Base-by-base conservation (phyloP, 2,797 vertebrate genomes). In the Luscinia luscinia region DNA sequence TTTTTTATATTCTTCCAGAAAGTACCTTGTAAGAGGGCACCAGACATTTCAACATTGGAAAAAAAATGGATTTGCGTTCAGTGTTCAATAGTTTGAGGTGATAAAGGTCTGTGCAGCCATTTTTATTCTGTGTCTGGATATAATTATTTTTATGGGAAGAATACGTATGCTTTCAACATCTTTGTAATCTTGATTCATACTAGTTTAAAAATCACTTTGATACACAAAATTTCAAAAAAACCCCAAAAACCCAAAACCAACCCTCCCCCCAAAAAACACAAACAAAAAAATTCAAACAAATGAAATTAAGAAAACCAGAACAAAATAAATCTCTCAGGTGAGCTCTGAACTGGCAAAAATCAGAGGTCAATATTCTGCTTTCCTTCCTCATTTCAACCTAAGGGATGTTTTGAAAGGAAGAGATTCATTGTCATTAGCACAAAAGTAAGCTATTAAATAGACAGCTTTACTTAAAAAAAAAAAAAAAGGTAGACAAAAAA, bases 81-180 rank as follows among this genome's bases (percentile, higher is more conserved):
- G 28, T n/a, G 38, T 81, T 88, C 55, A 76, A 36, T 34, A 70
- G n/a, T 87, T 85, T 68, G 36, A 87, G 54, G 68, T 72, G 54
- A 30, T 85, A 76, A 87, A 91, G 62, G 62, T 82, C 66, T 61
- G 52, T 63, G 27, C 75, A 95, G 54, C 45, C 43, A 28, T 80
- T 93, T 87, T 89, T 59, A 68, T 89, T 87, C 54, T 93, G 24
- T 28, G 1, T 84, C 69, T 93, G 89, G 54, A 89, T 88, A 86
- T 66, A 91, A 92, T 92, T 86, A 68, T 27, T 72, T 92, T 93
- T 78, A 68, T 54, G 30, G 66, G 64, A 84, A 86, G 72, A 95
- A 93, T 57, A 66, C 59, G 51, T 40, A 73, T 9, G 13, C 48
- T 94, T 95, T 90, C 61, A 89, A 38, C 67, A 93, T 94, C 73